Percentiles rank a stretch among this genome's conserved stretches.
Conservation (phyloP, 2,113 vertebrate genomes). For the Cynoglossus semilaevis region DNA sequence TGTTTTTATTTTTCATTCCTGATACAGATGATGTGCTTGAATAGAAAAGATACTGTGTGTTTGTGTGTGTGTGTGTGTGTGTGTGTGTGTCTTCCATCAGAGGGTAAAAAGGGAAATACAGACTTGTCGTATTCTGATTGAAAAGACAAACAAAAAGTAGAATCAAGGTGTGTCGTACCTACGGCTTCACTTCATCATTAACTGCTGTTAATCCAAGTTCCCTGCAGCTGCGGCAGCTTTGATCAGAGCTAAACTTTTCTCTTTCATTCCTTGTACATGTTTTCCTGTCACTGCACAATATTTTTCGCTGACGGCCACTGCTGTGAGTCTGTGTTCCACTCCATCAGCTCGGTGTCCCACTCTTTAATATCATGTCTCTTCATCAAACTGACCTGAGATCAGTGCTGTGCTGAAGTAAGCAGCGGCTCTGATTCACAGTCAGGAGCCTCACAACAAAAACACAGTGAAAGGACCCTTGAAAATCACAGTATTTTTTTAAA, state of each 20-base stretch:
- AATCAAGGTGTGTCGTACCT: slow-evolving; percentile 58
- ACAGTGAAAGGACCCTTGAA: too few species aligned
- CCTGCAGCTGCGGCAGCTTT: slow-evolving; percentile 61
- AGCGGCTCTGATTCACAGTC: background rate
- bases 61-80: too few species aligned
- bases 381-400: background rate
- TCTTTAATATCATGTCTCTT: slow-evolving; percentile 4
- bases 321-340: slow-evolving; percentile 45
- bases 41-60: slow-evolving; percentile 65
- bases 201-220: slow-evolving; percentile 68
- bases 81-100: background rate
- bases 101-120: slow-evolving; percentile 34
- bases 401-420: background rate
- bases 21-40: slow-evolving; percentile 73
- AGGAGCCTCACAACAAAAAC: too few species aligned
- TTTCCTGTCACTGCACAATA: slow-evolving; percentile 32
- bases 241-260: slow-evolving; percentile 66
- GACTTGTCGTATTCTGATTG: slow-evolving; percentile 65
- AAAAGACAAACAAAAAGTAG: slow-evolving; percentile 64
- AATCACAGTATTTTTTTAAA: too few species aligned
- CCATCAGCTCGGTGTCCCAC: slow-evolving; percentile 20
- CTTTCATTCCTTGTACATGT: slow-evolving; percentile 27
- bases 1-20: slow-evolving; percentile 42
- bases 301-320: slow-evolving; percentile 51
- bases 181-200: slow-evolving; percentile 72